Base-by-base conservation (phyloP, 1,140 invertebrate species). In the Drosophila pachea region DNA sequence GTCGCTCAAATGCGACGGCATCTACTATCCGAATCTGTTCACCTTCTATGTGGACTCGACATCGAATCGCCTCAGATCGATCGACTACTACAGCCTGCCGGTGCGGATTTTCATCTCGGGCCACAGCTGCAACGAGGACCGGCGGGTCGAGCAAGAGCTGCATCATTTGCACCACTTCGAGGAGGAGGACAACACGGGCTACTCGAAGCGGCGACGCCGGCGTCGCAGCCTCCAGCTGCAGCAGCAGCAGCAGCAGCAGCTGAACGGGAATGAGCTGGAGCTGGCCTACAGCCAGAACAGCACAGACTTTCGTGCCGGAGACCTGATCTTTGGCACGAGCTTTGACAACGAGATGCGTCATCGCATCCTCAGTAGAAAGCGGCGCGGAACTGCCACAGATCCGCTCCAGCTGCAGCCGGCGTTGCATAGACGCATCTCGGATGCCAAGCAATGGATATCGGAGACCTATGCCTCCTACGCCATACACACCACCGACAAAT, bases 31-130 rank as follows among this genome's bases (percentile, higher is more conserved):
- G 0, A 94, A 95, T 73, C 91, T 96, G 12, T 96, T 97, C 89
- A 95, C 95, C 4, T 92, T 96, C 72, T 95, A 96, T 89, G 93
- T 97, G 60, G 95, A 97, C 81, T 96, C 95, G 11, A 94, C 94
- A 29, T 94, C 95, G 40, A 94, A 94, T 74, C 91, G 94, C 43
- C 91, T 95, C 33, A 91, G 93, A 4, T 95, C 94, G 56, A 93
- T 96, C 43, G 95, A 96, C 76, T 97, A 96, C 78, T 95, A 95
- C 77, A 95, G 95, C 71, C 87, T 96, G 45, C 95, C 95, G 0
- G 89, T 97, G 29, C 90, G 95, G 56, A 92, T 97, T 48, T 90
- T 96, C 53, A 93, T 97, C 14, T 92, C 93, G n/a, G 95, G 95
- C 2, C 90, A 92, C 59, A 91, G 92, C 60, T 96, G 95, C 75